Evolutionary conservation across 2,888 invertebrate genomes (phyloP).

Genomic region (Epirrhoe tristata): DNA sequence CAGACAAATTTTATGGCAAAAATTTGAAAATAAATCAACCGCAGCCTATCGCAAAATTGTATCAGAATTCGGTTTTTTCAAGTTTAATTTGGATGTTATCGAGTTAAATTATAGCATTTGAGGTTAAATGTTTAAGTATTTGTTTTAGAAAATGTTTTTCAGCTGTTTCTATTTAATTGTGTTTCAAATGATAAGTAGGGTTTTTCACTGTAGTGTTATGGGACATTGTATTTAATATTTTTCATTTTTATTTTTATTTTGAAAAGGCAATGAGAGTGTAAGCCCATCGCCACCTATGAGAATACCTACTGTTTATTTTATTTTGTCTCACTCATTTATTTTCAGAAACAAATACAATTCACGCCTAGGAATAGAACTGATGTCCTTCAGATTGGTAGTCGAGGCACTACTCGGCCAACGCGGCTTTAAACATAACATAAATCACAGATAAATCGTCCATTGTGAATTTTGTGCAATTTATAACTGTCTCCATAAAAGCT

Average conservation of each 20-base stretch:
- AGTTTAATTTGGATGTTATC: background rate
- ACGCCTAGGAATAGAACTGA: no score
- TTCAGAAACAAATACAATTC: no score
- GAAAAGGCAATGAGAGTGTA: no score
- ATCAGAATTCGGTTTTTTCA: background rate
- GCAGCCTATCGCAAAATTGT: constrained; percentile 1
- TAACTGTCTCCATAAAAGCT: background rate
- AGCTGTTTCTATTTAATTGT: background rate
- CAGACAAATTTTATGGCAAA: background rate
- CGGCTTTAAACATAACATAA: background rate
- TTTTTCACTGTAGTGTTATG: no score
- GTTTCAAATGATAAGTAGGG: background rate
- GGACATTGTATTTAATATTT: no score
- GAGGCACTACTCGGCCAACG: no score
- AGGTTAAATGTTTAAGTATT: background rate
- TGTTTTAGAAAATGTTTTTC: background rate
- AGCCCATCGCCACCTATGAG: no score
- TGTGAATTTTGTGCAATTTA: background rate
- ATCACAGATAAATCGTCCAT: background rate
- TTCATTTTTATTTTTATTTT: no score
- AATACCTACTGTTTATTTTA: no score
- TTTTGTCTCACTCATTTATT: no score
- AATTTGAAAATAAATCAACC: background rate
- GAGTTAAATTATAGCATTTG: background rate
- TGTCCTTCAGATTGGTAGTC: no score